These are phyloP conservation scores for Otolemur crassicaudatus DNA, from an alignment of 2,797 vertebrate species.

Conservation along the genomic window DNA sequence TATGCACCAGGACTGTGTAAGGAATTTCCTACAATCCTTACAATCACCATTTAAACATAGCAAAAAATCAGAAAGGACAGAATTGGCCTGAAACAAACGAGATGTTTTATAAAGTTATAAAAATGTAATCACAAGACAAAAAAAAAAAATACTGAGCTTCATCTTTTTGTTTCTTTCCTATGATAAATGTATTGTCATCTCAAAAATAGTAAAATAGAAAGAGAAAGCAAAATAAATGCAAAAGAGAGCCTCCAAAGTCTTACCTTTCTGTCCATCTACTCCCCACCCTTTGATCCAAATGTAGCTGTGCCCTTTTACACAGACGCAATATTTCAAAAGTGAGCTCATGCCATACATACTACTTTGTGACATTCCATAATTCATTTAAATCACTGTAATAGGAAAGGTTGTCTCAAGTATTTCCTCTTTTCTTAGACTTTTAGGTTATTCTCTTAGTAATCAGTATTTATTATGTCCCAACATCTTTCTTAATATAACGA, in stretches of 20 bases:
- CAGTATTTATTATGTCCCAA: neutral
- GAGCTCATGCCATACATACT: neutral
- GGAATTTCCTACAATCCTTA: neutral
- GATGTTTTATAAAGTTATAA: neutral
- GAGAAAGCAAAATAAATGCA: neutral
- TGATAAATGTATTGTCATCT: neutral
- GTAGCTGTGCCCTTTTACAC: rapidly evolving
- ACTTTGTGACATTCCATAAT: neutral
- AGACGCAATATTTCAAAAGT: neutral
- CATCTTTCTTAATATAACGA: neutral
- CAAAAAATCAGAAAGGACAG: neutral
- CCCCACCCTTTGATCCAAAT: neutral
- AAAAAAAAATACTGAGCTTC: neutral
- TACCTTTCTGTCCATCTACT: rapidly evolving
- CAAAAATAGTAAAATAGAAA: neutral
- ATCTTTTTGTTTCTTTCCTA: neutral
- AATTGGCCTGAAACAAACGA: neutral
- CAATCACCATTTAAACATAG: no score
- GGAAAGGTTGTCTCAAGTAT: neutral
- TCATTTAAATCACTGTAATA: neutral
- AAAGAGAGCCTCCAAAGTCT: neutral
- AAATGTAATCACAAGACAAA: neutral
- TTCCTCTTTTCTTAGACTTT: neutral
- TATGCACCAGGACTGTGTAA: neutral
- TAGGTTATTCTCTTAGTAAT: neutral